Percentiles rank a stretch among this genome's conserved stretches.
These are phyloP conservation scores for Phoebastria nigripes DNA, from an alignment of 2,797 vertebrate genomes.

Conservation along the genomic window DNA sequence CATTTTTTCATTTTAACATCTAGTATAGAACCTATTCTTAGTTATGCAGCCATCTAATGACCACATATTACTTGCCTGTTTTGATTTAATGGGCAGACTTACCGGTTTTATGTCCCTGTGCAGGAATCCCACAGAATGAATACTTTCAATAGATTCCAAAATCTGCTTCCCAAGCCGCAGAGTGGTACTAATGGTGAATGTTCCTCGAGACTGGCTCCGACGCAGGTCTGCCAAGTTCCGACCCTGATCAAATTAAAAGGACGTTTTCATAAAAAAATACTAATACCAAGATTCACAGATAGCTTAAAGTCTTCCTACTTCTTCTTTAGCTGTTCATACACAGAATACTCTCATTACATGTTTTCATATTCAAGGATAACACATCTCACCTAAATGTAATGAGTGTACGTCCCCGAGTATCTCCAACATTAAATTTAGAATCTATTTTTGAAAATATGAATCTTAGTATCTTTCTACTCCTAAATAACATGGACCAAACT, in stretches of 20 bases:
- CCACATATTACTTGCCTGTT: background rate
- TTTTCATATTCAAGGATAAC: background rate
- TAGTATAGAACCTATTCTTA: background rate
- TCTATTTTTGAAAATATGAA: background rate
- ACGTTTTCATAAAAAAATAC: background rate
- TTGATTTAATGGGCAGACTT: constrained; percentile 45
- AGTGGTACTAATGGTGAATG: constrained; percentile 93
- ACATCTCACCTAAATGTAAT: background rate
- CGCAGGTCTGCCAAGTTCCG: constrained; percentile 95
- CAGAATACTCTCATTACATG: background rate
- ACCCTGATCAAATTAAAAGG: constrained; percentile 78
- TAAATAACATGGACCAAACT: background rate
- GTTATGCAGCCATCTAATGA: background rate
- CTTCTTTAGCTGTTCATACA: background rate
- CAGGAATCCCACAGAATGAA: constrained; percentile 97
- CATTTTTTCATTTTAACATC: background rate
- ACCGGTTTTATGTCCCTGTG: constrained; percentile 98
- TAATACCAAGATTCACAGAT: background rate
- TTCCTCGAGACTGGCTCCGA: constrained; percentile 91
- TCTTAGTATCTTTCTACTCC: background rate
- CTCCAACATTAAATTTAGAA: background rate
- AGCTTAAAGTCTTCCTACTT: background rate
- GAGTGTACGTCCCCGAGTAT: fast-evolving
- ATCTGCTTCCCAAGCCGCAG: constrained; percentile 94
- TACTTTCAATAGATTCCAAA: constrained; percentile 96